Percentiles rank a stretch among this genome's conserved stretches.
Conservation (phyloP, 1,140 invertebrate genomes). For the Hydropsyche tenuis region DNA sequence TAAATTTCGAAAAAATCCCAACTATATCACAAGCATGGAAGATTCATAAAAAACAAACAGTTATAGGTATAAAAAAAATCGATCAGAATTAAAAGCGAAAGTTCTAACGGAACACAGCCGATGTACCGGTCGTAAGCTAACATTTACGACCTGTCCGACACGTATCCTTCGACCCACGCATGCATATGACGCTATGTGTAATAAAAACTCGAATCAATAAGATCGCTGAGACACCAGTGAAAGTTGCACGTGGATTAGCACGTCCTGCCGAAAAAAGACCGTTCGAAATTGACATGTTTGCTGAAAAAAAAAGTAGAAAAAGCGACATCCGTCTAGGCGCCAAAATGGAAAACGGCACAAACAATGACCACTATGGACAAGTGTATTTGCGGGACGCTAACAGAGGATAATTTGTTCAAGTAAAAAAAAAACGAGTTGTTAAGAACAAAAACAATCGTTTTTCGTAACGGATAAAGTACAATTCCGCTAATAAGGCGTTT, state of each 20-base stretch:
- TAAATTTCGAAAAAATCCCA: too few relatives aligned
- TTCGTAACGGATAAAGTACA: not conserved
- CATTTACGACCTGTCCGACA: not conserved
- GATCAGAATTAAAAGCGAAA: conserved; percentile 9
- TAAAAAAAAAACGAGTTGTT: not conserved
- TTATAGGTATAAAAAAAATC: too few relatives aligned
- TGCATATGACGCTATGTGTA: not conserved
- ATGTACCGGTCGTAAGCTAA: not conserved
- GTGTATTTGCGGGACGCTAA: not conserved
- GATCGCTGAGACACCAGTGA: not conserved
- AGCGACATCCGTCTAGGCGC: not conserved
- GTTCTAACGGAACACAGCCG: not conserved
- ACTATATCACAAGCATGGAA: too few relatives aligned
- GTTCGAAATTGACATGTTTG: not conserved
- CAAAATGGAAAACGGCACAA: conserved; percentile 21
- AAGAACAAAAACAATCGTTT: not conserved
- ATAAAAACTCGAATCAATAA: not conserved
- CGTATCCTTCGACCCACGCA: conserved; percentile 15
- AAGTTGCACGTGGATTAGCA: not conserved
- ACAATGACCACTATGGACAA: conserved; percentile 23
- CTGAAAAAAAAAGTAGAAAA: not conserved
- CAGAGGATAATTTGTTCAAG: conserved; percentile 6
- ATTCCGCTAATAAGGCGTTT: not conserved
- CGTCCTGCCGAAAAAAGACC: too few relatives aligned
- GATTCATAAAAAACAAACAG: too few relatives aligned